These are phyloP conservation scores for Pediacus dermestoides DNA, from an alignment of 2,888 invertebrate genomes.

Conservation along the genomic window DNA sequence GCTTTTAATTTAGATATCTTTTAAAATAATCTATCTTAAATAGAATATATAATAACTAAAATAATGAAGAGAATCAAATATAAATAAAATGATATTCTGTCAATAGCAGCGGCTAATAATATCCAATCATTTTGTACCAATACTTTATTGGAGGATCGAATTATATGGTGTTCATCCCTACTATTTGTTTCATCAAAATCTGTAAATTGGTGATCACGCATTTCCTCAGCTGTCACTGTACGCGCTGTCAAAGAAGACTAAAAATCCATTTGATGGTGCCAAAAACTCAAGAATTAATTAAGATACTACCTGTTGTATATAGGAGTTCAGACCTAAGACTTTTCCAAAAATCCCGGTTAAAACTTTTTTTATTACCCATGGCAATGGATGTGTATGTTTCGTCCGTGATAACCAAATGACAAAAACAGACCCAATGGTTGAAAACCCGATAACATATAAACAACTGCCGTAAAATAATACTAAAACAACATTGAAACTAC, in stretches of 20 bases:
- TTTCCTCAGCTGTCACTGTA: constrained; percentile 46
- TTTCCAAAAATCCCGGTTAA: constrained; percentile 49
- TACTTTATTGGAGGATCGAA: constrained; percentile 35
- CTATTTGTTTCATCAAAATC: constrained; percentile 44
- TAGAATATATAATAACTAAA: no score
- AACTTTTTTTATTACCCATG: constrained; percentile 53
- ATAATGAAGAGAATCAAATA: no score
- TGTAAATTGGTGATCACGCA: constrained; percentile 48
- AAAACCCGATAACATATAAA: constrained; percentile 54
- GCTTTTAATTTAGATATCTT: no score
- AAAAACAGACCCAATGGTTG: constrained; percentile 53
- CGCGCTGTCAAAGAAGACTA: constrained; percentile 35
- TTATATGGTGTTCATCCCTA: constrained; percentile 47
- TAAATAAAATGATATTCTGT: no score
- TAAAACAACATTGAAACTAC: no score
- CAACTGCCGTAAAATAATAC: constrained; percentile 58
- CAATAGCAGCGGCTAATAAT: constrained; percentile 60
- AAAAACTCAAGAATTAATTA: no score
- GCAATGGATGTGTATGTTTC: constrained; percentile 49
- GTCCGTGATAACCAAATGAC: constrained; percentile 55
- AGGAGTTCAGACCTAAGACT: constrained; percentile 47
- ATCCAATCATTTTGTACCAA: constrained; percentile 60
- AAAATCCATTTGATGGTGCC: constrained; percentile 11
- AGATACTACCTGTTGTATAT: constrained; percentile 50
- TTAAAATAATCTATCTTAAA: no score